Evolutionary conservation across 2,888 invertebrate species (phyloP).

Genomic region (Alloplasta piceator): DNA sequence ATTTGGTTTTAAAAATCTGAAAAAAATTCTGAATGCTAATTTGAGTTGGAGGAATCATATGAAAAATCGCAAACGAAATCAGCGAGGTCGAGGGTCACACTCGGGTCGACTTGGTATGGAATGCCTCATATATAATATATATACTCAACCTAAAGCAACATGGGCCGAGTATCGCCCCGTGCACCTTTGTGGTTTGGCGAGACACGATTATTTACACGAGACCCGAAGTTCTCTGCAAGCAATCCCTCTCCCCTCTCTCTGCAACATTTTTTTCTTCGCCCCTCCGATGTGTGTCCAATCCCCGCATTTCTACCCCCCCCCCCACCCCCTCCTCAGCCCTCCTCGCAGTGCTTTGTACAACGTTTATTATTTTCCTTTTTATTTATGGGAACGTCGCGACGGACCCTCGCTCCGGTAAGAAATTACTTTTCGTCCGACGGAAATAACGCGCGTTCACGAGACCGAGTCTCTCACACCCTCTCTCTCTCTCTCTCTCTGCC

Average conservation of each 20-base stretch:
- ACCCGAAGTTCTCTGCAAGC: constrained; percentile 39
- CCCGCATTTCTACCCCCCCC: not conserved
- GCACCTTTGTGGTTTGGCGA: constrained; percentile 56
- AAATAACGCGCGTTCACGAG: constrained; percentile 33
- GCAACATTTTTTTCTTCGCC: constrained; percentile 44
- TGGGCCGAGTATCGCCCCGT: constrained; percentile 1
- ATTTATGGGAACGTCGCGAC: constrained; percentile 58
- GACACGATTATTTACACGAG: constrained; percentile 60
- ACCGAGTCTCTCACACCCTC: not conserved
- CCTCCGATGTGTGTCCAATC: constrained; percentile 6
- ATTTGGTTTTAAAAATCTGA: no score
- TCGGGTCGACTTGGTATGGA: no score
- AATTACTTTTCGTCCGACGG: constrained; percentile 47
- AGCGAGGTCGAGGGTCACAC: no score
- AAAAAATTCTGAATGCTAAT: no score
- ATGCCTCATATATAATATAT: no score
- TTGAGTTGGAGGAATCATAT: no score
- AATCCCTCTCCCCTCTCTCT: not conserved
- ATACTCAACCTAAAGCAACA: not conserved
- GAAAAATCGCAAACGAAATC: no score
- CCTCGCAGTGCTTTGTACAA: constrained; percentile 10
- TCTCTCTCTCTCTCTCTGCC: not conserved
- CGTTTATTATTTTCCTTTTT: constrained; percentile 61
- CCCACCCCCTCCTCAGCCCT: not conserved
- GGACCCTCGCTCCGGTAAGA: constrained; percentile 38